Percentiles rank a stretch among this genome's conserved stretches.
phyloP scores from a whole-genome alignment of 2,113 vertebrate genomes.

The Theristicus caerulescens region DNA sequence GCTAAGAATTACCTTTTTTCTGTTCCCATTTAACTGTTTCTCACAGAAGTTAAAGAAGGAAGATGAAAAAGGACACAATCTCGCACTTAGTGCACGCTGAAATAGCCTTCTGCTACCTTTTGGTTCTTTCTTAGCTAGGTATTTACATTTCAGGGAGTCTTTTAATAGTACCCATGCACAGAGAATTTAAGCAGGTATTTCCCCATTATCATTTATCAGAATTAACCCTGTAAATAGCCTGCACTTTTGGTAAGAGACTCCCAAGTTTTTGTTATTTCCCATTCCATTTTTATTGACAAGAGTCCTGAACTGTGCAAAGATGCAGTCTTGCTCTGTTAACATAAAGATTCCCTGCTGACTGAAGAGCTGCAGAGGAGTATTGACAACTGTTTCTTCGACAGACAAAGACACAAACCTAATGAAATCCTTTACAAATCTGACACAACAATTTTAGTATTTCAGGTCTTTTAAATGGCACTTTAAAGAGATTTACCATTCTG shows the following conservation, averaged over 20 bases:
- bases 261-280: background rate
- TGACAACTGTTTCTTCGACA: background rate
- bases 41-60: background rate
- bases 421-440: background rate
- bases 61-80: constrained; percentile 6
- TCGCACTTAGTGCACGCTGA: background rate
- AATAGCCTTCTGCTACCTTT: background rate
- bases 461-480: background rate
- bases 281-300: background rate
- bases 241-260: background rate
- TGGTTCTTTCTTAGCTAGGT: background rate
- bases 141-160: background rate
- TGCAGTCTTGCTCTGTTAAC: background rate
- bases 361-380: background rate
- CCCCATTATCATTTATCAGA: background rate
- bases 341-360: background rate
- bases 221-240: background rate
- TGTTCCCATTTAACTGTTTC: constrained; percentile 8
- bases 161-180: background rate
- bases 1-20: background rate
- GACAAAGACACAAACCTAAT: background rate
- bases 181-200: background rate
- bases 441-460: constrained; percentile 2
- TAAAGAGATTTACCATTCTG: background rate
- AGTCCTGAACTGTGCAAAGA: background rate